Base-by-base conservation (phyloP, 2,888 invertebrate species). In the Saturnia japonica region DNA sequence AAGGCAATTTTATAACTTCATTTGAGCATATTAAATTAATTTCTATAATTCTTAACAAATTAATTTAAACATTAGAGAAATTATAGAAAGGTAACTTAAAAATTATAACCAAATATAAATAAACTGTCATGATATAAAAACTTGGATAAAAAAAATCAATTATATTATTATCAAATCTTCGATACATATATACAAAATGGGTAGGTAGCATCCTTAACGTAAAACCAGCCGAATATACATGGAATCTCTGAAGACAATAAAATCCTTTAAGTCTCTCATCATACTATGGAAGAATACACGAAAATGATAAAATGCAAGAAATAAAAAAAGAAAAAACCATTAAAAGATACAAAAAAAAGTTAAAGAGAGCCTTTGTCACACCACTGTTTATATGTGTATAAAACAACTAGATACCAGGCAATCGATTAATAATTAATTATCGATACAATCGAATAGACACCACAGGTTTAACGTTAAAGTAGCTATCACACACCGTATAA, bases 111-210 rank as follows among this genome's bases (percentile, higher is more conserved):
- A 19, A 14, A 47, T 19, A 54, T 54, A 54, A 22, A 54, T 54
- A 54, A 54, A 54, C 34, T 64, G 40, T 64, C 66, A 70, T n/a
- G 70, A 19, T 66, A 57, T 54, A 22, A 11, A 11, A 54, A 54
- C 22, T 54, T 54, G 54, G 22, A 54, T 11, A 43, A 43, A n/a
- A n/a, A n/a, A n/a, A n/a, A n/a, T n/a, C n/a, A n/a, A n/a, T n/a
- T n/a, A n/a, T n/a, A n/a, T n/a, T n/a, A n/a, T n/a, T n/a, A n/a
- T n/a, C n/a, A n/a, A n/a, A n/a, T n/a, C n/a, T n/a, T n/a, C n/a
- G n/a, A n/a, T n/a, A n/a, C n/a, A n/a, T n/a, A n/a, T n/a, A n/a
- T 3, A 16, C 16, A 45, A 45, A 45, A 45, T 43, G 47, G 19
- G 47, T 19, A 6, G 19, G 47, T 19, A 6, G 16, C 19, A 47